Percentiles rank a stretch among this genome's conserved stretches.
These are phyloP conservation scores for Thelaira solivaga DNA, from an alignment of 2,888 invertebrate species.

Conservation along the genomic window DNA sequence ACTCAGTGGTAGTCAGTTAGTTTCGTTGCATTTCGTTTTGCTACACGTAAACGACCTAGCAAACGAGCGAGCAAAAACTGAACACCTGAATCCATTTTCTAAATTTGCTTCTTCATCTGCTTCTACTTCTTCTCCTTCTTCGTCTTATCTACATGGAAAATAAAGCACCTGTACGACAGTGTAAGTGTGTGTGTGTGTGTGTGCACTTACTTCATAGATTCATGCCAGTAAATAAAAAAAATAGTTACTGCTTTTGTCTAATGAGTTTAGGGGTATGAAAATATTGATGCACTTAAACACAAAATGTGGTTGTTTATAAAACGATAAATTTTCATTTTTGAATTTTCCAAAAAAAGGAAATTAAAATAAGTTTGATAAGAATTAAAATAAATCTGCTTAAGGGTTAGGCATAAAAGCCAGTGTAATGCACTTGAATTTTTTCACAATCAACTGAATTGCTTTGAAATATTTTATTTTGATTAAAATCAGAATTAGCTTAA, in stretches of 20 bases:
- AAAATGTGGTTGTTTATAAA: no score
- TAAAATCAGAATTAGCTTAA: no score
- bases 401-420: no score
- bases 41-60: slow-evolving; percentile 34
- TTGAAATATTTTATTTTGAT: no score
- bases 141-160: slow-evolving; percentile 7
- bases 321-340: not conserved
- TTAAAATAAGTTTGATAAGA: no score
- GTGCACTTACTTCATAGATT: slow-evolving; percentile 11
- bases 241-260: not conserved
- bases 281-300: slow-evolving; percentile 17
- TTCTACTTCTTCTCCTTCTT: slow-evolving; percentile 18
- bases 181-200: no score
- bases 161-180: slow-evolving; percentile 56
- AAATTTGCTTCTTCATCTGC: not conserved
- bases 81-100: slow-evolving; percentile 60
- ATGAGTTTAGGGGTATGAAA: not conserved
- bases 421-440: no score
- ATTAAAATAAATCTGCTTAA: no score
- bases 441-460: no score
- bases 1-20: slow-evolving; percentile 39
- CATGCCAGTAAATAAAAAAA: not conserved
- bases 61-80: slow-evolving; percentile 35
- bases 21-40: slow-evolving; percentile 45
- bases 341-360: no score